phyloP scores from a whole-genome alignment of 2,113 vertebrate species.

The Illadopsis cleaveri region DNA sequence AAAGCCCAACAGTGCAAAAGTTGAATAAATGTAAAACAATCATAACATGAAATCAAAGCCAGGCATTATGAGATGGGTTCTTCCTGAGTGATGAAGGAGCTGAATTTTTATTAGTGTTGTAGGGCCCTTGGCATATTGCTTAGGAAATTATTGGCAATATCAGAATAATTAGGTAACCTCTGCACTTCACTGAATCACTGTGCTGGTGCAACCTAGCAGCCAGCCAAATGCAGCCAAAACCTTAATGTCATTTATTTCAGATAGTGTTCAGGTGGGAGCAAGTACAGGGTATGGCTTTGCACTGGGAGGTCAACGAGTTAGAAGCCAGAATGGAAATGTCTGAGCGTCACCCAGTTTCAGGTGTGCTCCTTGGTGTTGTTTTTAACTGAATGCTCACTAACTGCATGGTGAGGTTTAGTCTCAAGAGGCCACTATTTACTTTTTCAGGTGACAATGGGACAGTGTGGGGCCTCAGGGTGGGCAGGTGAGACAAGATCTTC shows the following conservation, averaged over 20 bases:
- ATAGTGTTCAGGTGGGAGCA: background rate
- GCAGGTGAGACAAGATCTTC: background rate
- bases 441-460: background rate
- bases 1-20: background rate
- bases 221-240: background rate
- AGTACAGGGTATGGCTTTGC: background rate
- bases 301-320: background rate
- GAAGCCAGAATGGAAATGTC: background rate
- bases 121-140: background rate
- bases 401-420: background rate
- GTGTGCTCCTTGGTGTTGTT: background rate
- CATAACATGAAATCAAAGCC: background rate
- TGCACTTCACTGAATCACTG: background rate
- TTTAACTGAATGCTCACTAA: background rate
- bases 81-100: background rate
- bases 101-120: background rate
- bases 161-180: background rate
- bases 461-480: rapidly evolving
- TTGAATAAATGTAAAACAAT: background rate
- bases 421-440: background rate
- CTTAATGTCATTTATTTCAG: background rate
- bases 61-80: background rate
- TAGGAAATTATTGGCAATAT: background rate
- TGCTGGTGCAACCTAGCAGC: background rate
- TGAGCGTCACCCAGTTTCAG: background rate